Conservation (phyloP, 1,140 invertebrate genomes). For the Eupeodes corollae region DNA sequence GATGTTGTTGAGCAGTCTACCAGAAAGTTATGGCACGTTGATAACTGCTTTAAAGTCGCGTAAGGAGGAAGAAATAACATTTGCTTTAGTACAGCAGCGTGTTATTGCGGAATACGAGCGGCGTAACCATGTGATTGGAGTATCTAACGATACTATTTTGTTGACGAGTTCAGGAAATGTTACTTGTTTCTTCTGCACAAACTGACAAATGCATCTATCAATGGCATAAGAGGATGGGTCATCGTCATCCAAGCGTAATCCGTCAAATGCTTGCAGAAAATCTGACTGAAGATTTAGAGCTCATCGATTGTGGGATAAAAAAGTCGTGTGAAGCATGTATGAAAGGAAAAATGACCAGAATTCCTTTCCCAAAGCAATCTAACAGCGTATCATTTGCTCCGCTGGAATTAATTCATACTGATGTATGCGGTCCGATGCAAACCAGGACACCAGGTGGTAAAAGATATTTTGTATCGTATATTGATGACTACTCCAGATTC, state of each 20-base stretch:
- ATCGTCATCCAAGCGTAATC: slow-evolving; percentile 4
- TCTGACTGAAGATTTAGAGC: slow-evolving; percentile 28
- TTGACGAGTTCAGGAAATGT: neutral
- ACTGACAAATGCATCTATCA: slow-evolving; percentile 3
- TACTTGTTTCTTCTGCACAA: slow-evolving; percentile 1
- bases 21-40: slow-evolving; percentile 4
- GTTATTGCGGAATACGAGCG: slow-evolving; percentile 1
- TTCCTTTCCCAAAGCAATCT: slow-evolving; percentile 45
- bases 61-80: neutral
- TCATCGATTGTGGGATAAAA: slow-evolving; percentile 24
- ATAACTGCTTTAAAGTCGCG: neutral
- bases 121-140: neutral
- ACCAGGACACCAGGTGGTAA: slow-evolving; percentile 10
- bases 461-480: slow-evolving; percentile 20
- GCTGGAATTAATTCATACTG: slow-evolving; percentile 29
- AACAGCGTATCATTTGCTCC: slow-evolving; percentile 24
- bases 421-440: slow-evolving; percentile 34
- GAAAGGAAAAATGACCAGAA: slow-evolving; percentile 21
- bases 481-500: slow-evolving; percentile 20
- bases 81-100: neutral
- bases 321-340: slow-evolving; percentile 15
- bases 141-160: neutral
- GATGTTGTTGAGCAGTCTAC: slow-evolving; percentile 3
- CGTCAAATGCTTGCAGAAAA: neutral
- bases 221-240: slow-evolving; percentile 1